phyloP scores from a whole-genome alignment of 2,797 vertebrate species.

The Schizothorax lantsangensis region DNA sequence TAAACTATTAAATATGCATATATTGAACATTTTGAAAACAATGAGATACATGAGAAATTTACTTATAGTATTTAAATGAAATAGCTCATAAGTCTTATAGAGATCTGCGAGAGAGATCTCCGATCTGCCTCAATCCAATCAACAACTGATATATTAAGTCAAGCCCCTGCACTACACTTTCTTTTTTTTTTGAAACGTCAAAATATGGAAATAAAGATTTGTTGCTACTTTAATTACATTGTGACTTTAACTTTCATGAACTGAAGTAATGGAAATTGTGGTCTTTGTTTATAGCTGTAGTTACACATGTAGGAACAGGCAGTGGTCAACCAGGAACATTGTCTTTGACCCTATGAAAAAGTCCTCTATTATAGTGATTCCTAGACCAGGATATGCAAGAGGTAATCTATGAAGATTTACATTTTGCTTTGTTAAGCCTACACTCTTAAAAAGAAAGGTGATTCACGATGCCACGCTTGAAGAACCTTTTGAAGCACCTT shows the following conservation, averaged over 20 bases:
- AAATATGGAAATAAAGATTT: not conserved
- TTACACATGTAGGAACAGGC: not conserved
- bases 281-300: not conserved
- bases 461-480: no score
- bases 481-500: no score
- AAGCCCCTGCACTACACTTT: not conserved
- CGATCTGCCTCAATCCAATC: not conserved
- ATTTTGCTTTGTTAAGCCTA: not conserved
- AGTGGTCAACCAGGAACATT: not conserved
- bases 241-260: not conserved
- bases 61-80: no score
- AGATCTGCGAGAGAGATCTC: not conserved
- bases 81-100: no score
- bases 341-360: not conserved
- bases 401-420: not conserved
- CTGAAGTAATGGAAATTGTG: no score
- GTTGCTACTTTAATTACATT: not conserved
- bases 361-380: not conserved
- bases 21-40: not conserved
- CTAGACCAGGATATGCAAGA: not conserved
- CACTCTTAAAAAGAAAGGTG: no score
- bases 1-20: not conserved
- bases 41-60: not conserved
- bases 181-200: not conserved
- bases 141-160: not conserved